These are phyloP conservation scores for Apodemus agrarius DNA, from an alignment of 2,797 vertebrate genomes.

Conservation along the genomic window DNA sequence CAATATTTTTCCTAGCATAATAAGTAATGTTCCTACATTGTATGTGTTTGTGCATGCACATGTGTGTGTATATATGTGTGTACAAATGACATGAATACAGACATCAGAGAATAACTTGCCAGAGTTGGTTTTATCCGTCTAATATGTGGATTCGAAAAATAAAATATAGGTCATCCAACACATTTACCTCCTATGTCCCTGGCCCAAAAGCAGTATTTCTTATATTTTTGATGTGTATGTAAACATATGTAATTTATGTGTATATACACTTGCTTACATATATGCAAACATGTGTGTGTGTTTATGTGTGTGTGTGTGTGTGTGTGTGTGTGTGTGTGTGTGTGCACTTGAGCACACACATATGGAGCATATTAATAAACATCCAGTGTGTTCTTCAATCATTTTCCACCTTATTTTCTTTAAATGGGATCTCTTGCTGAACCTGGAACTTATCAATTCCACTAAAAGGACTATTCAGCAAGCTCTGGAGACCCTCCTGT, in stretches of 20 bases:
- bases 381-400: neutral
- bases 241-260: neutral
- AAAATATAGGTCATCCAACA: neutral
- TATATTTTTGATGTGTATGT: neutral
- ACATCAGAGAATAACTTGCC: neutral
- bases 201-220: neutral
- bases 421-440: neutral
- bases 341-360: neutral
- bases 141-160: neutral
- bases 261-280: neutral
- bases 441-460: neutral
- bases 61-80: neutral
- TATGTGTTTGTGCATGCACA: neutral
- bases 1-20: constrained; percentile 6
- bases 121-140: neutral
- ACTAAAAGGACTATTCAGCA: neutral
- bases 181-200: neutral
- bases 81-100: neutral
- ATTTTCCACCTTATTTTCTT: neutral
- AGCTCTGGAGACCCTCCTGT: neutral
- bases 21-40: neutral
- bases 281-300: neutral
- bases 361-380: neutral
- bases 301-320: neutral
- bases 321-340: neutral